Evolutionary conservation across 2,888 invertebrate species (phyloP).

Genomic region (Apodemia zela): DNA sequence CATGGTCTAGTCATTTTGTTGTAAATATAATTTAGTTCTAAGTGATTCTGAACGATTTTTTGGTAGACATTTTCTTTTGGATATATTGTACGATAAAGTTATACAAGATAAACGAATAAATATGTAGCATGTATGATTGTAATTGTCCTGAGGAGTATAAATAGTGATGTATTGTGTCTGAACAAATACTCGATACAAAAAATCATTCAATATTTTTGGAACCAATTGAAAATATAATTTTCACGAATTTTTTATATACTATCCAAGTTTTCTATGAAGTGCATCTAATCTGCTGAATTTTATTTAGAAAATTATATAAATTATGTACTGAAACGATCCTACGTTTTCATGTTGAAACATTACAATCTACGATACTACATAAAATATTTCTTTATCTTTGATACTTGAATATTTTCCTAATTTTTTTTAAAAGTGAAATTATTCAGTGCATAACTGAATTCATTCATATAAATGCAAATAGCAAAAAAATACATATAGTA

Average conservation of each 20-base stretch:
- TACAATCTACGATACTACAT: not conserved
- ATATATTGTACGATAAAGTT: not conserved
- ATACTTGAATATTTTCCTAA: not conserved
- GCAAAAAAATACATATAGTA: too few relatives aligned
- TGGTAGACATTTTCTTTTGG: slow-evolving; percentile 7
- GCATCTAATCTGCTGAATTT: too few relatives aligned
- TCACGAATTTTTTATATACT: too few relatives aligned
- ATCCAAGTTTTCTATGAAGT: not conserved
- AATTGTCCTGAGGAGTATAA: not conserved
- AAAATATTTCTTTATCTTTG: not conserved
- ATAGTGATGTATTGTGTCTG: not conserved
- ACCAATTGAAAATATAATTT: not conserved
- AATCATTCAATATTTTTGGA: not conserved
- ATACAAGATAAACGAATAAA: not conserved
- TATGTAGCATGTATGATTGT: slow-evolving; percentile 5
- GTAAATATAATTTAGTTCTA: slow-evolving; percentile 16
- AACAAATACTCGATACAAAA: not conserved
- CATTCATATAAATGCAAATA: not conserved
- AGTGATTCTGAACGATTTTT: slow-evolving; percentile 40
- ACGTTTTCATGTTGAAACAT: not conserved
- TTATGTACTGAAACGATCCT: too few relatives aligned
- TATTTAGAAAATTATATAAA: too few relatives aligned
- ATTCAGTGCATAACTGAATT: not conserved
- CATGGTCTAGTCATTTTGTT: slow-evolving; percentile 73
- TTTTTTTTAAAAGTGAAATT: too few relatives aligned